Conservation (phyloP, 2,113 vertebrate genomes). For the Cathartes aura region DNA sequence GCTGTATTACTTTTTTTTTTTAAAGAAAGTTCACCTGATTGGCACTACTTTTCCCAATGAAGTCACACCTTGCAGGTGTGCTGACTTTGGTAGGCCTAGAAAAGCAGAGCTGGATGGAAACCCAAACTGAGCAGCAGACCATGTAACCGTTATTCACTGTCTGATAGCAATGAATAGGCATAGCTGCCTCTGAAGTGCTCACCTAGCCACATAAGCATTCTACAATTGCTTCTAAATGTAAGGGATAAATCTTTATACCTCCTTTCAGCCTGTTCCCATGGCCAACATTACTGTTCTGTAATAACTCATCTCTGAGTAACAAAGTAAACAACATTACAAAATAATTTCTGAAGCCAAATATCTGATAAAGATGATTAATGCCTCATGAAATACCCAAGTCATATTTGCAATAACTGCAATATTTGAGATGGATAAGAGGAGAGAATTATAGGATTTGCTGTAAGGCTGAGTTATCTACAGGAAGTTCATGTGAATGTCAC, state of each 20-base stretch:
- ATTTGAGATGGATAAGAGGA: slow-evolving; percentile 63
- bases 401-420: slow-evolving; percentile 64
- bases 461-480: slow-evolving; percentile 49
- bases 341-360: slow-evolving; percentile 58
- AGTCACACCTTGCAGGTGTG: background rate
- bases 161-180: background rate
- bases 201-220: slow-evolving; percentile 7
- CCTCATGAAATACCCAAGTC: slow-evolving; percentile 33
- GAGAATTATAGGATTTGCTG: slow-evolving; percentile 56
- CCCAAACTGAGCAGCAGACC: background rate
- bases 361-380: slow-evolving; percentile 69
- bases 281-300: background rate
- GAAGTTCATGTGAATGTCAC: slow-evolving; percentile 60
- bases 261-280: slow-evolving; percentile 39
- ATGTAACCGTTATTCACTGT: background rate
- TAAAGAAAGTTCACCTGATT: background rate
- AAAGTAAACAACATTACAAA: slow-evolving; percentile 67
- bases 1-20: background rate
- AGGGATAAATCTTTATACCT: slow-evolving; percentile 45
- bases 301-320: slow-evolving; percentile 61
- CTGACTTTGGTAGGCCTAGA: background rate
- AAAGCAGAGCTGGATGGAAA: background rate
- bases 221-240: background rate
- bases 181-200: background rate
- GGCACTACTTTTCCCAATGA: background rate